Evolutionary conservation across 2,113 vertebrate species (phyloP).

Genomic region (Centropristis striata): DNA sequence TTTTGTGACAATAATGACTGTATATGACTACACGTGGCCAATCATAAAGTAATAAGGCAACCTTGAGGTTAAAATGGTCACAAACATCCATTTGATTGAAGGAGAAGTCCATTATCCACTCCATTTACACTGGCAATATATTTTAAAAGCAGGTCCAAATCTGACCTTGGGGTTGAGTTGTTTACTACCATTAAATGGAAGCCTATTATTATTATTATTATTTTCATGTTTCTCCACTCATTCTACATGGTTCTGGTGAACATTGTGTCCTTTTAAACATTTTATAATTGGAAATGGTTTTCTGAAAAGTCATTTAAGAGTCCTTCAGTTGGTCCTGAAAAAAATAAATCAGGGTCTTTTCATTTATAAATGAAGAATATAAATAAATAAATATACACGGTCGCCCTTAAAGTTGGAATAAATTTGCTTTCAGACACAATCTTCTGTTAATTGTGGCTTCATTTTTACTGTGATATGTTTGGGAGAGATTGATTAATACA

Average conservation of each 20-base stretch:
- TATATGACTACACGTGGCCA: not conserved
- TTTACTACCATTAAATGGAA: not conserved
- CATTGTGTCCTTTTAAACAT: too few species aligned
- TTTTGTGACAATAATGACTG: too few species aligned
- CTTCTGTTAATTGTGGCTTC: too few species aligned
- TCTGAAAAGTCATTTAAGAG: too few species aligned
- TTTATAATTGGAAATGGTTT: too few species aligned
- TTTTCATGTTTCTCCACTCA: not conserved
- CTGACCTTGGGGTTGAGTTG: not conserved
- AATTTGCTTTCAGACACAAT: too few species aligned
- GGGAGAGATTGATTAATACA: too few species aligned
- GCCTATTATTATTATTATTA: not conserved
- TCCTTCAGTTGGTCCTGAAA: too few species aligned
- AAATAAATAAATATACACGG: not conserved
- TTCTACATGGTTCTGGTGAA: not conserved
- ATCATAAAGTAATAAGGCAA: not conserved
- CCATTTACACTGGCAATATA: not conserved
- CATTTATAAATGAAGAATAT: not conserved
- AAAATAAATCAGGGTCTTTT: not conserved
- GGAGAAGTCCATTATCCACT: not conserved
- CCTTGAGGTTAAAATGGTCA: not conserved
- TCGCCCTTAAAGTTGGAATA: too few species aligned
- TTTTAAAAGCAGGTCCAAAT: not conserved
- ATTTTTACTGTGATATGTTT: too few species aligned
- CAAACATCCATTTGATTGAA: constrained; percentile 24